Percentiles rank a stretch among this genome's conserved stretches.
These are phyloP conservation scores for Onychomys arenicola DNA, from an alignment of 2,797 vertebrate species.

Conservation along the genomic window DNA sequence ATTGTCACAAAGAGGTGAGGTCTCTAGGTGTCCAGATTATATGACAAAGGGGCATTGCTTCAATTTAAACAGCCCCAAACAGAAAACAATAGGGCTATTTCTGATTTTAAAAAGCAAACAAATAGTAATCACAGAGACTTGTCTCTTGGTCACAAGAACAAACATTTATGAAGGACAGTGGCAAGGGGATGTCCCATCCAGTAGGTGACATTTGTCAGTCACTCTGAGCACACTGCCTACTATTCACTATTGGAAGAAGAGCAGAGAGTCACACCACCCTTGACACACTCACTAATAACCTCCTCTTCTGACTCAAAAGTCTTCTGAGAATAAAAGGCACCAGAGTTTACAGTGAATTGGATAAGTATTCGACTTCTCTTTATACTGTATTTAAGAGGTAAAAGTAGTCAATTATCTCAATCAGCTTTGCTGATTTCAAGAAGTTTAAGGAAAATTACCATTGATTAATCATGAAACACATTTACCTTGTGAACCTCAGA, in stretches of 20 bases:
- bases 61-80: slow-evolving; percentile 26
- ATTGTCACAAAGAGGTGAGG: not conserved
- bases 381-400: not conserved
- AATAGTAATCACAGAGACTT: not conserved
- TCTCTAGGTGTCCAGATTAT: not conserved
- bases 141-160: not conserved
- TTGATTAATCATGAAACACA: slow-evolving; percentile 53
- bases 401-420: slow-evolving; percentile 41
- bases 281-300: not conserved
- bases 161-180: slow-evolving; percentile 25
- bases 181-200: not conserved
- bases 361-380: not conserved
- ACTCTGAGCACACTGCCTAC: not conserved
- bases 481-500: slow-evolving; percentile 54
- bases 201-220: not conserved
- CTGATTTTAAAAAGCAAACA: not conserved
- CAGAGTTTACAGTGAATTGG: not conserved
- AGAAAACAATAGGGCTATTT: slow-evolving; percentile 2
- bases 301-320: not conserved
- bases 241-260: too few relatives aligned
- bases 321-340: not conserved
- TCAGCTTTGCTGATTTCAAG: slow-evolving; percentile 46
- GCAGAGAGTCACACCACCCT: not conserved
- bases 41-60: not conserved
- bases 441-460: slow-evolving; percentile 54